phyloP scores from a whole-genome alignment of 2,113 vertebrate genomes.

The Cyphomyrus plagiostoma region DNA sequence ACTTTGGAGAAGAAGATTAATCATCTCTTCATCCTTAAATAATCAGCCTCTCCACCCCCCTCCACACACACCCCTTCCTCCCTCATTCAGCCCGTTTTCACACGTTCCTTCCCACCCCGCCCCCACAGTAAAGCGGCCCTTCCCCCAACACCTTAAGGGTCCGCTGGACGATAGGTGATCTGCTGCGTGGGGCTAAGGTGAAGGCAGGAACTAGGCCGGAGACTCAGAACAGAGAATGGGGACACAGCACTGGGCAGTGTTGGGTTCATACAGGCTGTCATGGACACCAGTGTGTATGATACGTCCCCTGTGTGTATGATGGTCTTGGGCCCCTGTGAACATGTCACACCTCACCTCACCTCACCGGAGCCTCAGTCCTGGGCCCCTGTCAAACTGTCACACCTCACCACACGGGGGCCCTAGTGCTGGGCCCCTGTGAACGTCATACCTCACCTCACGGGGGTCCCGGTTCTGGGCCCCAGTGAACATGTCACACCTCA shows the following conservation, averaged over 20 bases:
- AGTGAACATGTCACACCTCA: neutral
- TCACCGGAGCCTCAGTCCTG: neutral
- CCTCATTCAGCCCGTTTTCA: neutral
- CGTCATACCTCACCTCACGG: no score
- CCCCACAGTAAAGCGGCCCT: neutral
- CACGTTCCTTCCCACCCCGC: neutral
- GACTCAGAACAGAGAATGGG: neutral
- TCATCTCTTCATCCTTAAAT: conserved; percentile 36
- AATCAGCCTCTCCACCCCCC: conserved; percentile 28
- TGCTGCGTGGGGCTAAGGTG: neutral
- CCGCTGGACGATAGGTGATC: neutral
- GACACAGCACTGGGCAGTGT: neutral
- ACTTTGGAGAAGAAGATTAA: conserved; percentile 36
- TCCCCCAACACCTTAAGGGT: neutral
- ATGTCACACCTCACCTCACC: neutral
- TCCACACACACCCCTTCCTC: neutral
- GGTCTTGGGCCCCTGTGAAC: neutral
- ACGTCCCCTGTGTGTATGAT: no score
- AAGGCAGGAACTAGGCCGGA: neutral
- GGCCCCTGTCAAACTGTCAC: no score
- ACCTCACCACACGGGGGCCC: no score
- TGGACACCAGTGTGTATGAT: neutral
- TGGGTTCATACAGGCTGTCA: neutral
- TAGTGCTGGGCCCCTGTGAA: no score
- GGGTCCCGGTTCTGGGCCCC: neutral